These are phyloP conservation scores for Sussaba pulchella DNA, from an alignment of 2,888 invertebrate genomes.

Conservation along the genomic window DNA sequence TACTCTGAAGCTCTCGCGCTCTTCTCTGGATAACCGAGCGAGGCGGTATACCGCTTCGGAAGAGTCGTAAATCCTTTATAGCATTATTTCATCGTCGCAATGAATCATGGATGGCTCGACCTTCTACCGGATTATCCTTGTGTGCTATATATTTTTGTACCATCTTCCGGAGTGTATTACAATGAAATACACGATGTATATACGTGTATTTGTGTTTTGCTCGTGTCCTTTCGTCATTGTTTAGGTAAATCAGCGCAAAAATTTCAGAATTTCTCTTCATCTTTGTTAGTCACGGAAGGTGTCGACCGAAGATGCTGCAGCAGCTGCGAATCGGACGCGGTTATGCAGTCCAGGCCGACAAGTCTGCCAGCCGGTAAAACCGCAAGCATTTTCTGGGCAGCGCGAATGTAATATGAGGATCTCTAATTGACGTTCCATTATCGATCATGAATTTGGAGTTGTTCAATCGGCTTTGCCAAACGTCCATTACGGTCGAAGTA, in stretches of 20 bases:
- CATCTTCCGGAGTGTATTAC: background rate
- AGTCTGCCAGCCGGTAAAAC: no score
- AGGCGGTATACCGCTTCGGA: constrained; percentile 35
- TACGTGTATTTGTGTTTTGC: constrained; percentile 2
- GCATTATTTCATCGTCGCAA: constrained; percentile 60
- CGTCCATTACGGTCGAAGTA: no score
- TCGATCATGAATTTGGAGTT: constrained; percentile 50
- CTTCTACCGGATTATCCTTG: constrained; percentile 46
- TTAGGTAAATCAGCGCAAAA: background rate
- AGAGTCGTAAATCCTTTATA: constrained; percentile 61
- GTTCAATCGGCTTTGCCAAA: constrained; percentile 33
- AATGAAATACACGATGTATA: background rate
- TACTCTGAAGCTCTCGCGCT: constrained; percentile 22
- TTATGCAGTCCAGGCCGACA: no score
- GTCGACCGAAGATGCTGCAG: no score
- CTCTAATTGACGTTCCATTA: constrained; percentile 51
- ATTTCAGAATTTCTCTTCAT: background rate
- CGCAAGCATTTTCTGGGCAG: constrained; percentile 13
- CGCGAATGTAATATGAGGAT: constrained; percentile 46
- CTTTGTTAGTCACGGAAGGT: no score
- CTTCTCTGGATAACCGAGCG: constrained; percentile 44
- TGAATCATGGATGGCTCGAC: constrained; percentile 55
- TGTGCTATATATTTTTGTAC: constrained; percentile 17
- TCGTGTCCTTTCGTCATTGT: background rate
- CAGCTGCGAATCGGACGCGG: no score